Conservation (phyloP, 2,888 invertebrate species). For the Parthenolecanium corni region DNA sequence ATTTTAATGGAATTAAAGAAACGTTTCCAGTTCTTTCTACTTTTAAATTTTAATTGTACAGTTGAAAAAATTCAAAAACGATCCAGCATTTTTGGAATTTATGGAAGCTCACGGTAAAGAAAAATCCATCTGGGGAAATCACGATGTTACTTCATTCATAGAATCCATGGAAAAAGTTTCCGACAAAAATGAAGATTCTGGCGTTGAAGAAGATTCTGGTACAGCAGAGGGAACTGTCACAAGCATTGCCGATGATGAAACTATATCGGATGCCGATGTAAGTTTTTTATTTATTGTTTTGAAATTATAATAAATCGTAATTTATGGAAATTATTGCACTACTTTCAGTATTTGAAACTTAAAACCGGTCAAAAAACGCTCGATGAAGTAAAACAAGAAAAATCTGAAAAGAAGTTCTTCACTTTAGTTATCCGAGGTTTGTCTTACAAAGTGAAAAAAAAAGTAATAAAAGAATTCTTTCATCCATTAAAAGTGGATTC, state of each 20-base stretch:
- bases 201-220: slow-evolving; percentile 39
- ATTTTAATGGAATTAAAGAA: too few species aligned
- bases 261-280: slow-evolving; percentile 67
- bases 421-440: slow-evolving; percentile 66
- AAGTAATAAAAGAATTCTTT: slow-evolving; percentile 74
- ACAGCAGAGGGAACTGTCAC: slow-evolving; percentile 37
- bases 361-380: slow-evolving; percentile 35
- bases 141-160: slow-evolving; percentile 35
- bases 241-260: slow-evolving; percentile 46
- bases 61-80: slow-evolving; percentile 53
- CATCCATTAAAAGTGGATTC: slow-evolving; percentile 65
- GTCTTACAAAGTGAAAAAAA: slow-evolving; percentile 66
- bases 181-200: slow-evolving; percentile 36
- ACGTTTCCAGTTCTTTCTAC: too few species aligned
- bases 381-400: slow-evolving; percentile 23
- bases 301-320: background rate
- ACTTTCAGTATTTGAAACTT: slow-evolving; percentile 46
- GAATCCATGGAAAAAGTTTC: slow-evolving; percentile 33
- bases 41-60: too few species aligned
- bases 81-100: slow-evolving; percentile 81
- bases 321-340: slow-evolving; percentile 30
- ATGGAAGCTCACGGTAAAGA: slow-evolving; percentile 65
- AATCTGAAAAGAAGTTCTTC: slow-evolving; percentile 36
- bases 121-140: slow-evolving; percentile 45
- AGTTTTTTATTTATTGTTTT: slow-evolving; percentile 31